Base-by-base conservation (phyloP, 2,888 invertebrate genomes). In the Hyppa rectilinea region DNA sequence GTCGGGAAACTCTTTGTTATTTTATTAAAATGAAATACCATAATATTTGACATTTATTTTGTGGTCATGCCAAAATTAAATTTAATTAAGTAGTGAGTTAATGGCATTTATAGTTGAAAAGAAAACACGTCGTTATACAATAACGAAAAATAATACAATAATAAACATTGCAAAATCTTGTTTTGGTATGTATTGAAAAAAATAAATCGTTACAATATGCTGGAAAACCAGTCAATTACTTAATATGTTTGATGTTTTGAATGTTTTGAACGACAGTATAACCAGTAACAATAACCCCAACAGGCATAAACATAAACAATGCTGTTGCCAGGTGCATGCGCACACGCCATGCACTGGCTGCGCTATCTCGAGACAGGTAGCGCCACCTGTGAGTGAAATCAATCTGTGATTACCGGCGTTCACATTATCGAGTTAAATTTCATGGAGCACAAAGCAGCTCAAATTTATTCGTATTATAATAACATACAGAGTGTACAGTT, bases 371-470 rank as follows among this genome's bases (percentile, higher is more conserved):
- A 45, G 49, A 26, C 71, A 64, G 58, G 66, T 81, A 55, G 79
- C 71, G 81, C 78, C 82, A 81, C 73, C 73, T 84, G 82, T 67
- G 36, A 65, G 71, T 31, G 71, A 78, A 66, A 75, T 58, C 64
- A 43, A 76, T 59, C 34, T 59, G 29, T 29, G 55, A 49, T 47
- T 36, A 49, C 49, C 52, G 63, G 26, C 50, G 45, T 29, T 31
- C 38, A 43, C 45, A 69, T 66, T 63, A 77, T 55, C 31, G 45
- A 49, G 43, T 38, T 49, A 26, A 63, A 77, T 60, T 43, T 61
- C 52, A 74, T 53, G 36, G 53, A 59, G 53, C 52, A 56, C 52
- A 56, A 55, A 62, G 45, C 62, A 43, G 29, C 50, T 49, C 47
- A 67, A 23, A 81, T 81, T 67, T 71, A 59, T 55, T 60, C 23